phyloP scores from a whole-genome alignment of 2,797 vertebrate species.

The Melopsittacus undulatus region DNA sequence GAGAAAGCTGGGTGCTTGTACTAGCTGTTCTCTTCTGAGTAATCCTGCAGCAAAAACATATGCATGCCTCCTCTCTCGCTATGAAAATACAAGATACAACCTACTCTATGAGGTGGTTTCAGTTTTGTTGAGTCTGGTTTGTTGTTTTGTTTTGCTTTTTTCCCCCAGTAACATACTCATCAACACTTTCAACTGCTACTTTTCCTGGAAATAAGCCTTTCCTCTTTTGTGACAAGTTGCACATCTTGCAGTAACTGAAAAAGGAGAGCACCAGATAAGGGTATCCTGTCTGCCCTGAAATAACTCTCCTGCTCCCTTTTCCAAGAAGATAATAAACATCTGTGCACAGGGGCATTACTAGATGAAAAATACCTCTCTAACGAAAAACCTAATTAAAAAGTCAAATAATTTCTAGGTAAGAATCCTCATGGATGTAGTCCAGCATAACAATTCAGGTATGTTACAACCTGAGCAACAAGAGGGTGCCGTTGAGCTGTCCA shows the following conservation, averaged over 20 bases:
- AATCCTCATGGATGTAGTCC: neutral
- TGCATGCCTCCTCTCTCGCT: neutral
- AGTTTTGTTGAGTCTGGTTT: neutral
- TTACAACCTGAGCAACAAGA: neutral
- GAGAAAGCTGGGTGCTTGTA: neutral
- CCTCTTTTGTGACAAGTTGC: neutral
- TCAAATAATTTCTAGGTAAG: neutral
- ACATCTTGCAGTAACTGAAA: slow-evolving; percentile 30
- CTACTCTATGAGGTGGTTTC: neutral
- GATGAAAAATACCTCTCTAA: neutral
- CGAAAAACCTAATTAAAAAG: neutral
- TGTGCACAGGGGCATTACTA: neutral
- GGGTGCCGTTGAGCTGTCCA: neutral
- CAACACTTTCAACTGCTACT: neutral
- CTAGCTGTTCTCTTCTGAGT: neutral
- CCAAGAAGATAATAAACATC: slow-evolving; percentile 43
- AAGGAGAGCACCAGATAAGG: slow-evolving; percentile 34
- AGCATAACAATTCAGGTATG: neutral
- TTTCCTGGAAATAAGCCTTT: slow-evolving; percentile 23
- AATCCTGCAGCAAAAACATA: neutral
- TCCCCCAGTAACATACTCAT: neutral
- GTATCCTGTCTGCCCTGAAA: slow-evolving; percentile 27
- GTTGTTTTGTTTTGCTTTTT: too few species aligned
- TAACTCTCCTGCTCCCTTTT: slow-evolving; percentile 42
- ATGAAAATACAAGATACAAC: neutral